Evolutionary conservation across 2,797 vertebrate species (phyloP).

Genomic region (Pyrocephalus nanus): DNA sequence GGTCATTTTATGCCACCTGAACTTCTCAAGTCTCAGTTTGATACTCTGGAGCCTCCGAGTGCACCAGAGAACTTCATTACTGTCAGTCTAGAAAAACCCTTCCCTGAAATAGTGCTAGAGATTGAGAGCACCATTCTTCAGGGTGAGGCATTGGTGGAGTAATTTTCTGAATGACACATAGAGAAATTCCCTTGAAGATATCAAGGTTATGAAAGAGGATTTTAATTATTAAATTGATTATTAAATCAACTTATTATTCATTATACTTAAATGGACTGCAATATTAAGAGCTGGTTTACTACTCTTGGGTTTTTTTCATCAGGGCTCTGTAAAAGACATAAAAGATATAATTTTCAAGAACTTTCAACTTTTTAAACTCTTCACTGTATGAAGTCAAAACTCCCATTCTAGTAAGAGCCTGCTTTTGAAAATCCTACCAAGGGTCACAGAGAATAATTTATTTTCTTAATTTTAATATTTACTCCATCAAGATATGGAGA

Average conservation of each 20-base stretch:
- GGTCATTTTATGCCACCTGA: slow-evolving; percentile 87
- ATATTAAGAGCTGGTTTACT: not conserved
- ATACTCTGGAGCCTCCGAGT: slow-evolving; percentile 82
- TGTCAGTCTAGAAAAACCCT: slow-evolving; percentile 77
- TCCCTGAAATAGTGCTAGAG: slow-evolving; percentile 75
- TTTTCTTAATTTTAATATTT: not conserved
- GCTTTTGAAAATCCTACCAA: not conserved
- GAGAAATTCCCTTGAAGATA: not conserved
- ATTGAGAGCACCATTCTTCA: slow-evolving; percentile 58
- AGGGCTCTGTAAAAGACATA: not conserved
- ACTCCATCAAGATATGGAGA: not conserved
- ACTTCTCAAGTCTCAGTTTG: slow-evolving; percentile 87
- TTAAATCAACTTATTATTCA: not conserved
- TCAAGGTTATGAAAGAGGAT: not conserved
- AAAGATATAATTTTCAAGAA: not conserved
- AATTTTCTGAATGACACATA: not conserved
- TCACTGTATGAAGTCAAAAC: not conserved
- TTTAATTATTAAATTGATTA: not conserved
- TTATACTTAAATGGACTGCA: not conserved
- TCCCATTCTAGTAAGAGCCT: not conserved
- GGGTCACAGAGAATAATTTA: not conserved
- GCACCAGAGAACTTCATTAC: slow-evolving; percentile 81
- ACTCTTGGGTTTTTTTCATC: not conserved
- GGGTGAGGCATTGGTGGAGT: not conserved
- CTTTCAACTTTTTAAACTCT: not conserved